These are phyloP conservation scores for Pegoplata infirma DNA, from an alignment of 2,888 invertebrate genomes.

Conservation along the genomic window DNA sequence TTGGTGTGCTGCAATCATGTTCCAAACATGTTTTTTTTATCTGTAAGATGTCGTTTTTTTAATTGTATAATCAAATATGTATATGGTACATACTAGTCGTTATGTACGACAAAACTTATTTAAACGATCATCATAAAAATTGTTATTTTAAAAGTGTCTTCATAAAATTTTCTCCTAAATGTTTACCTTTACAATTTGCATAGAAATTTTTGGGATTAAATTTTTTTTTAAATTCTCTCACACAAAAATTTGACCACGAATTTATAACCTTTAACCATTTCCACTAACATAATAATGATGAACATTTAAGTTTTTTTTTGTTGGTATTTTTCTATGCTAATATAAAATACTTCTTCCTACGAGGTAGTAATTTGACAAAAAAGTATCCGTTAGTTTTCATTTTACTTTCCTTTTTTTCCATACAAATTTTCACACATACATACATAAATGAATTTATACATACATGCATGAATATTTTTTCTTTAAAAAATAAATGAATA, in stretches of 20 bases:
- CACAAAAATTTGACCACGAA: constrained; percentile 58
- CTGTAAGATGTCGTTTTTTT: too few relatives aligned
- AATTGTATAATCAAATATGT: too few relatives aligned
- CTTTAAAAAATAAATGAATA: constrained; percentile 24
- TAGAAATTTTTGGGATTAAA: too few relatives aligned
- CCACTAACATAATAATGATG: constrained; percentile 50
- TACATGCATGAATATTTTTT: constrained; percentile 8
- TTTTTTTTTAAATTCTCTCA: neutral
- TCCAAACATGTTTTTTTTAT: too few relatives aligned
- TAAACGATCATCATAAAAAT: too few relatives aligned
- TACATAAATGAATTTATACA: constrained; percentile 10
- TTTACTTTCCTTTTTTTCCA: constrained; percentile 62
- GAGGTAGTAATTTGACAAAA: constrained; percentile 67
- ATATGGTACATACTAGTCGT: too few relatives aligned
- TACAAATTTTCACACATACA: constrained; percentile 3
- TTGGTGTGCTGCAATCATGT: too few relatives aligned
- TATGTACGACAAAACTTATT: too few relatives aligned
- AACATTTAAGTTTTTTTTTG: constrained; percentile 50
- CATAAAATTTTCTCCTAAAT: too few relatives aligned
- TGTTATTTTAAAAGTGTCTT: too few relatives aligned
- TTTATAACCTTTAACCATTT: constrained; percentile 53
- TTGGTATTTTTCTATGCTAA: neutral
- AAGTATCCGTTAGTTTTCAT: constrained; percentile 66
- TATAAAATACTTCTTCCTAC: constrained; percentile 61
- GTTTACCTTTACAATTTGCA: too few relatives aligned